Evolutionary conservation across 2,888 invertebrate genomes (phyloP).

Genomic region (Xiphydria camelus): DNA sequence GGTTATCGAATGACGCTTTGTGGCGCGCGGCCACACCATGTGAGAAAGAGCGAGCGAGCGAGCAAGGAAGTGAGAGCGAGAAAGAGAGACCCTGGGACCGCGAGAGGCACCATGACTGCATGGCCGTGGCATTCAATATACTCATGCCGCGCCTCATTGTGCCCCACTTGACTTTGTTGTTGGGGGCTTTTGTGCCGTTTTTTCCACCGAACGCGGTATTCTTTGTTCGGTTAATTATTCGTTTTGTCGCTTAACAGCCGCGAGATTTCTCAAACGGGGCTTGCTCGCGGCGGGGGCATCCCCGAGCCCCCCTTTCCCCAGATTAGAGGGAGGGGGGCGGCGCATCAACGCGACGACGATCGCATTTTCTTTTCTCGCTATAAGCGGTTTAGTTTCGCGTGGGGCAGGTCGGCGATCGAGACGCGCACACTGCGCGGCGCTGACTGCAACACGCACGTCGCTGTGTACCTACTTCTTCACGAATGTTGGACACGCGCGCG

Average conservation of each 20-base stretch:
- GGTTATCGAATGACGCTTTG: constrained; percentile 40
- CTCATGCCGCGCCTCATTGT: constrained; percentile 53
- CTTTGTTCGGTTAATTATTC: constrained; percentile 54
- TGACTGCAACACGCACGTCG: too few species aligned
- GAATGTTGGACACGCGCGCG: too few species aligned
- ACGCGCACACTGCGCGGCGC: background rate
- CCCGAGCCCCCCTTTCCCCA: too few species aligned
- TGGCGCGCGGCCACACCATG: constrained; percentile 31
- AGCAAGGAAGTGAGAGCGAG: constrained; percentile 22
- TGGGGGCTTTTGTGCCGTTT: constrained; percentile 40
- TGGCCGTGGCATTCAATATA: constrained; percentile 46
- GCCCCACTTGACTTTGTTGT: constrained; percentile 56
- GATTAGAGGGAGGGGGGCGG: background rate
- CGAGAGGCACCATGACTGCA: constrained; percentile 28
- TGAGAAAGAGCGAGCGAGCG: constrained; percentile 25
- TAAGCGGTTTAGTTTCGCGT: constrained; percentile 23
- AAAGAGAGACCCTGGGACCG: constrained; percentile 30
- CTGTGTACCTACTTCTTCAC: too few species aligned
- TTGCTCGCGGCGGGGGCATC: constrained; percentile 12
- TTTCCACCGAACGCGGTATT: constrained; percentile 25
- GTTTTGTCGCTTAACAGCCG: constrained; percentile 48
- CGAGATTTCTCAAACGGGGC: constrained; percentile 43
- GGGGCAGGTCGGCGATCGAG: constrained; percentile 29
- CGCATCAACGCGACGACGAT: constrained; percentile 4
- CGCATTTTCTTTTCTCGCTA: constrained; percentile 35